Evolutionary conservation across 2,797 vertebrate species (phyloP).

Genomic region (Sebastes hubbsi): DNA sequence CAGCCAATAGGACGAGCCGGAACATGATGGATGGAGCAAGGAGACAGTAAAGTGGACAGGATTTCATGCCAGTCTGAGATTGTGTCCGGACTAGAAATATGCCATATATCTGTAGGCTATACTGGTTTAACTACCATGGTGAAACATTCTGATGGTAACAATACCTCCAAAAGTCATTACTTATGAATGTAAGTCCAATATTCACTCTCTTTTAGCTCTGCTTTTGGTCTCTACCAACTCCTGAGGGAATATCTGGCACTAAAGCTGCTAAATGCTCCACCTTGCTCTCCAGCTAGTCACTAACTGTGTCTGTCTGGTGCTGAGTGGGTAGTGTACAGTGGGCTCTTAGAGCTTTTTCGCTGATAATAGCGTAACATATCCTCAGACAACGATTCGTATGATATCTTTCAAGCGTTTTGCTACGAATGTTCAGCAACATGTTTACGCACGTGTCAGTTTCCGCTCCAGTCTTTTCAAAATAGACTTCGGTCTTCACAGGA

Average conservation of each 20-base stretch:
- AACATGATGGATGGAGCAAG: conserved; percentile 6
- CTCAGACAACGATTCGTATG: too few relatives aligned
- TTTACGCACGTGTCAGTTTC: too few relatives aligned
- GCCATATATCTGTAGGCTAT: neutral
- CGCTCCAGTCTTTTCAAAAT: too few relatives aligned
- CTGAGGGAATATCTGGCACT: neutral
- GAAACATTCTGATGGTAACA: neutral
- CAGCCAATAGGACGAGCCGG: neutral
- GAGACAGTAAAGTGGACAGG: neutral
- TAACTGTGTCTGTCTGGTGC: neutral
- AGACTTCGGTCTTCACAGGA: too few relatives aligned
- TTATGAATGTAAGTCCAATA: neutral
- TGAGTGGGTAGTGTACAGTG: neutral
- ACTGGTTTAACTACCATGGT: neutral
- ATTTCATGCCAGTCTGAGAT: conserved; percentile 1
- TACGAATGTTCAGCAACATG: too few relatives aligned
- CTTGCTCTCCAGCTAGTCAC: neutral
- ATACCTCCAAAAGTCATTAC: neutral
- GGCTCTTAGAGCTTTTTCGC: neutral
- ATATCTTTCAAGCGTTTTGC: too few relatives aligned
- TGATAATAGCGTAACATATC: neutral
- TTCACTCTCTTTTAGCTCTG: neutral
- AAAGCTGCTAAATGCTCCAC: neutral
- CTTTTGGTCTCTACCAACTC: neutral
- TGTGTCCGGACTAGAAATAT: neutral